Percentiles rank a stretch among this genome's conserved stretches.
These are phyloP conservation scores for Semotilus atromaculatus DNA, from an alignment of 2,797 vertebrate species.

Conservation along the genomic window DNA sequence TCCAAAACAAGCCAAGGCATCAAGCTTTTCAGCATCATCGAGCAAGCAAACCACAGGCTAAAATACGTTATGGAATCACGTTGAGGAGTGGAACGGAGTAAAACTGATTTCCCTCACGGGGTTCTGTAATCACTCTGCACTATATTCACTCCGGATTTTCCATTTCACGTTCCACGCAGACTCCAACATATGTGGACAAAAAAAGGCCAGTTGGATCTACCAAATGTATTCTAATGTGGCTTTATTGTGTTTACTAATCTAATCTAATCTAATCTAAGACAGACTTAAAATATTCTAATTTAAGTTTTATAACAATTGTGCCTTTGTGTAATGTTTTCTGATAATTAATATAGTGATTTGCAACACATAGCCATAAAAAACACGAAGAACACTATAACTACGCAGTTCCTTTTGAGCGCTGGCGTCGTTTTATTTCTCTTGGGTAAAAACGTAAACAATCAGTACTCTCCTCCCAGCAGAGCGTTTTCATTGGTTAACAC, in stretches of 20 bases:
- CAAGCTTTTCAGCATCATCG: too few species aligned
- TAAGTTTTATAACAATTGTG: background rate
- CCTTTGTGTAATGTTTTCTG: background rate
- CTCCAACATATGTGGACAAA: background rate
- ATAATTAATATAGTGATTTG: background rate
- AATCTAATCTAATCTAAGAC: too few species aligned
- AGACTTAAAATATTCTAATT: background rate
- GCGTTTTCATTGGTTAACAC: slow-evolving; percentile 22
- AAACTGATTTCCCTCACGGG: background rate
- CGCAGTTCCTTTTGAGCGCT: background rate
- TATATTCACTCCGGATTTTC: background rate
- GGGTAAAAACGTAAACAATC: slow-evolving; percentile 9
- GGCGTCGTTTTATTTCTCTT: background rate
- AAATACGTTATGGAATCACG: background rate
- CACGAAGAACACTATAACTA: background rate
- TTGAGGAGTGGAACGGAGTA: background rate
- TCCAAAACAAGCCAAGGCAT: background rate
- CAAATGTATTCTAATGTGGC: background rate
- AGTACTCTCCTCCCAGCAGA: too few species aligned
- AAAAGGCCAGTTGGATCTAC: background rate
- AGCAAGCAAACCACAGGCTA: background rate
- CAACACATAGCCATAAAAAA: background rate
- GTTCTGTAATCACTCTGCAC: background rate
- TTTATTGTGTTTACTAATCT: background rate
- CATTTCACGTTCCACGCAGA: background rate